Conservation (phyloP, 2,797 vertebrate genomes). For the Eulemur albifrons region DNA sequence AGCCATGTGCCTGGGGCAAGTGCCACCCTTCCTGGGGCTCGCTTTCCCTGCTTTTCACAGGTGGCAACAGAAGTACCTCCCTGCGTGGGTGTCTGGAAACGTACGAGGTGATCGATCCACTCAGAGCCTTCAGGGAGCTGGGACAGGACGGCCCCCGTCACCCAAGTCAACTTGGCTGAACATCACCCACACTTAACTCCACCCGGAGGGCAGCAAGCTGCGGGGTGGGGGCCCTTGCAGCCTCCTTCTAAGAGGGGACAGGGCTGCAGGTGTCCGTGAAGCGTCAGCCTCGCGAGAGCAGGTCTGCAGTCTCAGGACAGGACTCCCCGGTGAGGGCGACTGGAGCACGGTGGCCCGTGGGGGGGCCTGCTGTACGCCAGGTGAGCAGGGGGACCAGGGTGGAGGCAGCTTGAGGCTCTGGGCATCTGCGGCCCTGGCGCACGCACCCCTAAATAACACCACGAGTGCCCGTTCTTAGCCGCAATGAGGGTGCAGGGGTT, state of each 20-base stretch:
- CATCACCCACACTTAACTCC: background rate
- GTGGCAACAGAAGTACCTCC: background rate
- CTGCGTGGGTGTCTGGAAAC: fast-evolving
- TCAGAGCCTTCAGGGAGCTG: background rate
- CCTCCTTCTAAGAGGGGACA: no score
- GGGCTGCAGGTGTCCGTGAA: background rate
- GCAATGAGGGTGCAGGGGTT: fast-evolving
- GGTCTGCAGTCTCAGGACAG: fast-evolving
- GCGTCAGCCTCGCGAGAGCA: no score
- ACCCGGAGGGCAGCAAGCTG: background rate
- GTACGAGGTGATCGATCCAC: fast-evolving
- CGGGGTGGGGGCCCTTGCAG: fast-evolving
- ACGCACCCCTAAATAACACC: fast-evolving
- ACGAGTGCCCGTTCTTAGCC: fast-evolving
- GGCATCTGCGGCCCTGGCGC: fast-evolving
- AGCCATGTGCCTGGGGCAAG: background rate
- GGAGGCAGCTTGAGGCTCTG: fast-evolving
- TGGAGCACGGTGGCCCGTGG: fast-evolving
- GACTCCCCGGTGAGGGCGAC: fast-evolving
- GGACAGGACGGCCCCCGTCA: fast-evolving
- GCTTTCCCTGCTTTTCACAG: background rate
- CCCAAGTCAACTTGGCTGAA: fast-evolving
- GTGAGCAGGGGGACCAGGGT: fast-evolving
- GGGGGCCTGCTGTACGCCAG: fast-evolving
- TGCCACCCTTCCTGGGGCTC: fast-evolving